These are phyloP conservation scores for Linepithema humile DNA, from an alignment of 1,140 invertebrate species.

Conservation along the genomic window DNA sequence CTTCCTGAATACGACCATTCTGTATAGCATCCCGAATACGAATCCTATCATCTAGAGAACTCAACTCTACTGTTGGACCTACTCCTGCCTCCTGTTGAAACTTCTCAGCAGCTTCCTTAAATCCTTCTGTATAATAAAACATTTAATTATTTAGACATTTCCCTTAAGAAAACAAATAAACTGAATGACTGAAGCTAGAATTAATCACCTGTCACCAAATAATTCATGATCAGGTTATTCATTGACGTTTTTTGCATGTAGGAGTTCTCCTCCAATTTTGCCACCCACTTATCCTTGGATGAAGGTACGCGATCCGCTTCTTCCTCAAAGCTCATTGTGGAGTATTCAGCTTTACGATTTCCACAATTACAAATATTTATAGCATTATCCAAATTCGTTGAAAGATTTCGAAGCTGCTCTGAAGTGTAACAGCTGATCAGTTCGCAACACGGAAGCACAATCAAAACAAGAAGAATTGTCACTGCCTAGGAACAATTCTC, in stretches of 20 bases:
- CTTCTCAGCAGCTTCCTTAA: conserved; percentile 99
- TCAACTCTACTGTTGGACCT: conserved; percentile 93
- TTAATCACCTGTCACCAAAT: conserved; percentile 95
- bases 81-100: conserved; percentile 97
- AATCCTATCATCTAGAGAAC: conserved; percentile 96
- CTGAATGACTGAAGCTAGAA: conserved; percentile 45
- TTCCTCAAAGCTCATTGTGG: conserved; percentile 80
- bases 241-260: conserved; percentile 95
- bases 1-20: conserved; percentile 96
- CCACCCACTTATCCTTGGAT: conserved; percentile 82
- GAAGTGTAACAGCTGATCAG: conserved; percentile 25
- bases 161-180: conserved; percentile 30
- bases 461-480: conserved; percentile 2
- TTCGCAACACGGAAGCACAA: background rate
- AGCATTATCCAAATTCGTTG: background rate
- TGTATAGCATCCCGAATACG: conserved; percentile 97
- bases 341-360: conserved; percentile 22
- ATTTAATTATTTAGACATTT: conserved; percentile 18
- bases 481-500: background rate
- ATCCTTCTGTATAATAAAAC: conserved; percentile 90
- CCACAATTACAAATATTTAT: background rate
- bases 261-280: conserved; percentile 87
- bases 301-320: conserved; percentile 71
- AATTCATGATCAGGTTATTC: conserved; percentile 99
- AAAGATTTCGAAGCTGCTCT: background rate